Base-by-base conservation (phyloP, 2,888 invertebrate genomes). In the Charanyca ferruginea region DNA sequence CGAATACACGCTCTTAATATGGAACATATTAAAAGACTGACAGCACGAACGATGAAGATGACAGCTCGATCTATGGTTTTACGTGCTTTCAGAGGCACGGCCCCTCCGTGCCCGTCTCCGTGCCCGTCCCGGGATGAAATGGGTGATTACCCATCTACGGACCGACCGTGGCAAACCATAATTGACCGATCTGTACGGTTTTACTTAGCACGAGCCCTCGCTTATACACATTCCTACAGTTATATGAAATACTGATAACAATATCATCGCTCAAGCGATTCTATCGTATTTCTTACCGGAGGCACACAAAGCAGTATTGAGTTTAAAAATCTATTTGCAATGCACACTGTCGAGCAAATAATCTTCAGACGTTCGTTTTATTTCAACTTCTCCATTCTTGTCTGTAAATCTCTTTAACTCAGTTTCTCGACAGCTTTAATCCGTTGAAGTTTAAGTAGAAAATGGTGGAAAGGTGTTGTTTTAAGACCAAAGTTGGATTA, bases 261-360 rank as follows among this genome's bases (percentile, higher is more conserved):
- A 7, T 35, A 20, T 16, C 18, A 44, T 0, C 2, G 16, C 18
- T 48, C 5, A 65, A 52, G 7, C 4, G 25, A 11, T 20, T 18
- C n/a, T 25, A 16, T 49, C 28, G 11, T 42, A 73, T 25, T 65
- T 47, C 16, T n/a, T n/a, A n/a, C 25, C 22, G 6, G 16, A 28
- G n/a, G 9, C n/a, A 18, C 9, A 68, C 23, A 49, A 55, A 38
- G 11, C 49, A 8, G 28, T 44, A 54, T 54, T 16, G 38, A 69
- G 38, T 67, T 32, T 49, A 38, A 38, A 66, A 48, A 75, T 54
- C 54, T 68, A 68, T 75, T 69, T 41, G 3, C 42, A 11, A 42
- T 42, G 25, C 22, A 42, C 42, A 52, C 45, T 51, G 25, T 23
- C n/a, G 6, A 9, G 49, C 47, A 13, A 47, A 52, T 9, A 52